A percentile compares a stretch with the other conserved stretches of the same genome.
Conservation (phyloP, 2,113 vertebrate genomes). For the Clinocottus analis region DNA sequence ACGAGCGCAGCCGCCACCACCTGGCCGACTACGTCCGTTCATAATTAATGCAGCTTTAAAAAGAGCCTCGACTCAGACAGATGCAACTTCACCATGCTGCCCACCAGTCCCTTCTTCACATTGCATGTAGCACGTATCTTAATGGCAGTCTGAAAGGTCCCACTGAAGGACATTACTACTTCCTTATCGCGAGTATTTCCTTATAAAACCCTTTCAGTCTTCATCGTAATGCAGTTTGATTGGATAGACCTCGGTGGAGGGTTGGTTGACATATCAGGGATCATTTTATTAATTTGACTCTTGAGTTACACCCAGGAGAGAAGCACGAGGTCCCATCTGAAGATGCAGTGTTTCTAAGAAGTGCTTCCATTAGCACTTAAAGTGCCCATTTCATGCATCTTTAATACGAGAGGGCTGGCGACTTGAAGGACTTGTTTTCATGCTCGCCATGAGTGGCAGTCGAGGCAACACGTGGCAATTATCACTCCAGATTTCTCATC, state of each 20-base stretch:
- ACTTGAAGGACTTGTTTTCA: conserved; percentile 24
- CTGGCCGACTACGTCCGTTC: too few species aligned
- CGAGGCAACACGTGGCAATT: conserved; percentile 38
- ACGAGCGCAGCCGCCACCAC: too few species aligned
- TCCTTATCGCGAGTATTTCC: background rate
- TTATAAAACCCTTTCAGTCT: background rate
- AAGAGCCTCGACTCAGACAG: too few species aligned
- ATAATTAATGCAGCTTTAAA: background rate
- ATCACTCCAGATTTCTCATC: conserved; percentile 59
- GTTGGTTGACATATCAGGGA: background rate
- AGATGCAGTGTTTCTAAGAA: background rate
- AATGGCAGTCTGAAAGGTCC: background rate
- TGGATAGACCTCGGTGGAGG: background rate
- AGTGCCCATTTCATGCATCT: background rate
- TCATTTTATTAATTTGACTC: background rate
- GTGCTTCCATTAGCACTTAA: background rate
- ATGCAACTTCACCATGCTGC: background rate
- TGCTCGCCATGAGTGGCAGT: conserved; percentile 25
- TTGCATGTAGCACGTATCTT: background rate
- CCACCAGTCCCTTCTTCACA: background rate
- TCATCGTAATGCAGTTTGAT: background rate
- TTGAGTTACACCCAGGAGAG: background rate
- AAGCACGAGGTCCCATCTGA: background rate
- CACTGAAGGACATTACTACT: background rate
- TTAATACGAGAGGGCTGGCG: background rate